These are phyloP conservation scores for Synanthedon formicaeformis DNA, from an alignment of 2,888 invertebrate species.

Conservation along the genomic window DNA sequence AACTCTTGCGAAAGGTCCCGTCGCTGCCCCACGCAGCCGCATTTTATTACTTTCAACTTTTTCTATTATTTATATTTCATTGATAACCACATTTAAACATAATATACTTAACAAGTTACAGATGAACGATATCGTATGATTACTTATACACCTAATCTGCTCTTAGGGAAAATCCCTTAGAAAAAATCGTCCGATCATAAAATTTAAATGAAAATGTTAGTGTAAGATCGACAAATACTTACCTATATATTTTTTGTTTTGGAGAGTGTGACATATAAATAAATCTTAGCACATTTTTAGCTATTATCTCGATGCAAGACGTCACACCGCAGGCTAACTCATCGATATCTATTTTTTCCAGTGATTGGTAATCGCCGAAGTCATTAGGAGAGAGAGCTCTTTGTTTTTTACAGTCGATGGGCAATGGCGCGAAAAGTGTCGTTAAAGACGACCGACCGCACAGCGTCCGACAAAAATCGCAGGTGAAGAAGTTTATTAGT, in stretches of 20 bases:
- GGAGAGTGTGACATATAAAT: too few species aligned
- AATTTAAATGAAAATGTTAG: too few species aligned
- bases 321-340: background rate
- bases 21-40: slow-evolving; percentile 20
- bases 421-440: slow-evolving; percentile 54
- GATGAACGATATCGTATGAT: too few species aligned
- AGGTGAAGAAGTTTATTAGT: background rate
- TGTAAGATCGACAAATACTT: too few species aligned
- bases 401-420: slow-evolving; percentile 44
- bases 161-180: too few species aligned
- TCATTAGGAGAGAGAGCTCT: slow-evolving; percentile 42
- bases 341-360: slow-evolving; percentile 28
- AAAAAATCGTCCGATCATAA: too few species aligned
- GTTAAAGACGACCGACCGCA: slow-evolving; percentile 22
- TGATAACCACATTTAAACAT: background rate
- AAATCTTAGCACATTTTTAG: too few species aligned
- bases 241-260: too few species aligned
- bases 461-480: background rate
- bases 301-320: background rate
- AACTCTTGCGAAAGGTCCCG: slow-evolving; percentile 14
- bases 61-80: background rate
- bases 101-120: too few species aligned
- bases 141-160: too few species aligned
- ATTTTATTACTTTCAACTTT: slow-evolving; percentile 19
- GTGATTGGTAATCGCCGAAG: slow-evolving; percentile 56